Conservation (phyloP, 2,113 vertebrate genomes). For the Megaceryle maxima region DNA sequence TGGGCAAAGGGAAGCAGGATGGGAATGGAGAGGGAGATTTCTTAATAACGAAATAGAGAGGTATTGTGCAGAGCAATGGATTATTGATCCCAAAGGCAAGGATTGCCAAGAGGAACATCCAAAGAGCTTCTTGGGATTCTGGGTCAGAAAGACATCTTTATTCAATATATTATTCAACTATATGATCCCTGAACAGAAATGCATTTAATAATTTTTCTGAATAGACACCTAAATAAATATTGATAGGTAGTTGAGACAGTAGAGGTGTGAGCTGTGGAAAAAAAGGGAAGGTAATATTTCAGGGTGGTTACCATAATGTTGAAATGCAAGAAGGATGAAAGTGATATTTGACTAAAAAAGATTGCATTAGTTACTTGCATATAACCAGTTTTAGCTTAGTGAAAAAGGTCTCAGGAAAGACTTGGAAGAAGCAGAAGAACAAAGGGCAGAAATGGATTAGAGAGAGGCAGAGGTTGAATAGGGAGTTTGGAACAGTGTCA, state of each 20-base stretch:
- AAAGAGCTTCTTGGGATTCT: neutral
- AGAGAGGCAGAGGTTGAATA: neutral
- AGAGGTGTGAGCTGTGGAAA: neutral
- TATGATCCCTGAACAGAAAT: neutral
- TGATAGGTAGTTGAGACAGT: neutral
- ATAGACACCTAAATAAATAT: neutral
- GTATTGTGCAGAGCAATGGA: neutral
- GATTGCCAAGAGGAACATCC: neutral
- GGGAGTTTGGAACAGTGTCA: neutral
- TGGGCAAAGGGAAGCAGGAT: neutral
- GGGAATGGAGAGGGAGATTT: neutral
- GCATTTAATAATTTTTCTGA: neutral
- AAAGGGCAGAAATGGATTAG: neutral
- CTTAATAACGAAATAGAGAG: neutral
- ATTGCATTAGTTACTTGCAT: neutral
- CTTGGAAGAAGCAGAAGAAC: neutral
- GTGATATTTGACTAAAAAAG: neutral
- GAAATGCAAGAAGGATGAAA: neutral
- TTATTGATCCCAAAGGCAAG: conserved; percentile 2
- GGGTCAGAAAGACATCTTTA: neutral
- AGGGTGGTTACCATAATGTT: neutral
- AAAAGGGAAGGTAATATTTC: neutral
- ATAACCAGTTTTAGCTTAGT: neutral
- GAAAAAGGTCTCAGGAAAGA: neutral
- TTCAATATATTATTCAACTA: neutral